These are phyloP conservation scores for Dromius quadrimaculatus DNA, from an alignment of 2,888 invertebrate genomes.

Conservation along the genomic window DNA sequence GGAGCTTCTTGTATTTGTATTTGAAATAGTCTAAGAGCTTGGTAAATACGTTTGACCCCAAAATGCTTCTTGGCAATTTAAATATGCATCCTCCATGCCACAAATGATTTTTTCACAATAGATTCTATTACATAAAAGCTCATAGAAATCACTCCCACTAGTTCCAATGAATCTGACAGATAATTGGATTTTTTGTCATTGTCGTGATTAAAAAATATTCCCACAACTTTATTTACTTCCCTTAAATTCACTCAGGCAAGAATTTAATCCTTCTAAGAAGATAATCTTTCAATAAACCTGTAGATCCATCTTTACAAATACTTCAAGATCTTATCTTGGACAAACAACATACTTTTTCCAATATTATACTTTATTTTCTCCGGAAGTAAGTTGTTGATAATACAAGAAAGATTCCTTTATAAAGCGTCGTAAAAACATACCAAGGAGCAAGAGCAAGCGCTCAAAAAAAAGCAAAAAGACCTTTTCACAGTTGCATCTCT, in stretches of 20 bases:
- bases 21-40: neutral
- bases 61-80: too few species aligned
- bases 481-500: slow-evolving; percentile 15
- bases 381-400: slow-evolving; percentile 17
- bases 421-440: neutral
- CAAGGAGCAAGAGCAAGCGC: slow-evolving; percentile 10
- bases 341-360: slow-evolving; percentile 12
- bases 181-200: too few species aligned
- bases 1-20: slow-evolving; percentile 3
- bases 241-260: too few species aligned
- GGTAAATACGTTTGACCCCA: slow-evolving; percentile 7
- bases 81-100: too few species aligned
- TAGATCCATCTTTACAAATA: neutral
- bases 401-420: slow-evolving; percentile 9
- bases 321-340: neutral
- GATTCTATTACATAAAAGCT: too few species aligned
- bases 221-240: too few species aligned
- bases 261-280: too few species aligned
- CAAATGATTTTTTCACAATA: neutral
- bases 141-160: too few species aligned
- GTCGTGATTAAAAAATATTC: too few species aligned
- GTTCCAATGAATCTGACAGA: too few species aligned
- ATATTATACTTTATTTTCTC: slow-evolving; percentile 11
- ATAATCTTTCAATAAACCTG: neutral
- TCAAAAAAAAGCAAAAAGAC: slow-evolving; percentile 15